Evolutionary conservation across 2,113 vertebrate species (phyloP), one percentile per base, ranked within the genome.

Genomic region (Platycercus adscitus): DNA sequence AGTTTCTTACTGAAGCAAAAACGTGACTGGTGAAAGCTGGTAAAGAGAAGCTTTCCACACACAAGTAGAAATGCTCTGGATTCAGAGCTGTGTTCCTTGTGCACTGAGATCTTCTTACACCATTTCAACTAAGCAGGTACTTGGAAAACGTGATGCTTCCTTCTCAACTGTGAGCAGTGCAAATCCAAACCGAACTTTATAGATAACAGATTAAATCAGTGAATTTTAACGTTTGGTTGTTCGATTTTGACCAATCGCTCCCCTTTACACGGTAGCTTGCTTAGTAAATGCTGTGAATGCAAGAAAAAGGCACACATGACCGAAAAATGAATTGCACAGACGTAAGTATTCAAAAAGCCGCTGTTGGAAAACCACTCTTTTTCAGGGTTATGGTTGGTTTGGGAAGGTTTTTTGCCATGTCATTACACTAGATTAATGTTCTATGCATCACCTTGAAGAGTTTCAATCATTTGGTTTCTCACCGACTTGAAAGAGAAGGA

Each of bases 401-500:
- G 26, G 53, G 86, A 81, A 23, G 21, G 5, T 26, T 37, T 70
- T 91, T 93, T 88, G 55, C 80, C 83, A 43, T 17, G n/a, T 86
- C 81, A 52, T 92, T 86, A 89, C 49, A 85, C 7, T 55, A 79
- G 84, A 91, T 79, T 81, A 49, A 92, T 15, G 50, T 78, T 76
- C 94, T 92, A 89, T 65, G 86, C 66, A 79, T 93, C 86, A 72
- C 77, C 88, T 95, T 91, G 65, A 70, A 92, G 93, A 84, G 76
- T 78, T 84, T 43, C 95, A 68, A 69, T 89, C 18, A 73, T 89
- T 86, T 94, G 95, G 80, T 89, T 94, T 92, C 86, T 91, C 70
- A 92, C 81, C 68, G 86, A 91, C 92, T 88, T 93, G 82, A 95
- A 90, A 97, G 92, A 95, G 53, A 91, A 82, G 53, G 35, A 64